phyloP scores from a whole-genome alignment of 2,888 invertebrate genomes.

The Acleris cristana region DNA sequence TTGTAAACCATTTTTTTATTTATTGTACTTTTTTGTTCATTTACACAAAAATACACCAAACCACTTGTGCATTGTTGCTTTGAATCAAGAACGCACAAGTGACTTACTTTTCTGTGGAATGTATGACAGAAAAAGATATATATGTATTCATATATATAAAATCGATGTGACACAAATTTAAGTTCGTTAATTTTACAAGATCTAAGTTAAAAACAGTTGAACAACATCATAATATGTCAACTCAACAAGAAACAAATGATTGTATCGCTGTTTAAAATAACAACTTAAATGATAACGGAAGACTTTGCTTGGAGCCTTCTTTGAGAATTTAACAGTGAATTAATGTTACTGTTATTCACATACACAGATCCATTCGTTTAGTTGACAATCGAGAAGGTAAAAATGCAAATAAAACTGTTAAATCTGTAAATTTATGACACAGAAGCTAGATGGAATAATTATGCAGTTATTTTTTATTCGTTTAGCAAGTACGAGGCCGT shows the following conservation, averaged over 20 bases:
- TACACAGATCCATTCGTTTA: not conserved
- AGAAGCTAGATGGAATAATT: too few relatives aligned
- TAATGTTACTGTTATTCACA: not conserved
- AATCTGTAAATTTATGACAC: too few relatives aligned
- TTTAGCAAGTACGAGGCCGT: too few relatives aligned
- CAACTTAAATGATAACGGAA: constrained; percentile 23
- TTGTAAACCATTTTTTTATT: too few relatives aligned
- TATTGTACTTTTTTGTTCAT: constrained; percentile 30
- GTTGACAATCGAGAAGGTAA: not conserved
- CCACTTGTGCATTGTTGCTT: constrained; percentile 52
- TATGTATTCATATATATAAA: not conserved
- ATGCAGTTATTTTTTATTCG: too few relatives aligned
- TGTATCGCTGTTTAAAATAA: constrained; percentile 12
- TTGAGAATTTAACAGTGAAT: not conserved
- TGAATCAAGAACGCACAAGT: constrained; percentile 55
- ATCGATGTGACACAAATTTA: not conserved
- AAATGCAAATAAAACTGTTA: too few relatives aligned
- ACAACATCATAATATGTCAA: not conserved
- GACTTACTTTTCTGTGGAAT: constrained; percentile 38
- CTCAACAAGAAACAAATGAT: constrained; percentile 11
- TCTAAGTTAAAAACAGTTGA: constrained; percentile 1
- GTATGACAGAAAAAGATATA: constrained; percentile 10
- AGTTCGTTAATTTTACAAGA: not conserved
- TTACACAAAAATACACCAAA: constrained; percentile 36
- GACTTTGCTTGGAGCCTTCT: constrained; percentile 23